A percentile compares a stretch with the other conserved stretches of the same genome.
Evolutionary conservation across 2,113 vertebrate genomes (phyloP).

Genomic region (Arizona elegans): DNA sequence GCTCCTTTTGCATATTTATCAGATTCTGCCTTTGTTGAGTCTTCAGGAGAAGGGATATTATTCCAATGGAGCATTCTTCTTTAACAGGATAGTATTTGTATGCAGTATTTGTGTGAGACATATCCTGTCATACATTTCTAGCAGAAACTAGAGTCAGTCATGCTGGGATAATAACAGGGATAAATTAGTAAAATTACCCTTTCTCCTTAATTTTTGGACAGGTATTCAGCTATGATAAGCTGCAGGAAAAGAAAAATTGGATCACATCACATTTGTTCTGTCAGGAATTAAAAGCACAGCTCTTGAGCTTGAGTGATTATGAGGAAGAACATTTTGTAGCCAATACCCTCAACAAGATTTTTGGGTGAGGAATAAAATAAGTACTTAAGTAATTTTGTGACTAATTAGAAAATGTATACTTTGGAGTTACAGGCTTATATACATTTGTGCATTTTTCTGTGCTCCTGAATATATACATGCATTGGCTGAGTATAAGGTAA

Average conservation of each 20-base stretch:
- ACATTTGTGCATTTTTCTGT: fast-evolving
- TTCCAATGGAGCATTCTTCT: not conserved
- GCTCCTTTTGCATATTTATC: not conserved
- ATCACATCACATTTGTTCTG: conserved; percentile 84
- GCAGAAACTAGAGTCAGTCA: not conserved
- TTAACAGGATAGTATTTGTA: not conserved
- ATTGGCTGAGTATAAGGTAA: not conserved
- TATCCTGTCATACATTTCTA: not conserved
- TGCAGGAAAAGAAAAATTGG: conserved; percentile 87
- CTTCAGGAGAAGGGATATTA: not conserved
- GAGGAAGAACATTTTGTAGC: conserved; percentile 88
- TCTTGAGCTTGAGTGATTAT: conserved; percentile 83
- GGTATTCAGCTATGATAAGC: conserved; percentile 83
- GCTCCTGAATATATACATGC: fast-evolving
- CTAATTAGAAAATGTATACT: not conserved
- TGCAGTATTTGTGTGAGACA: not conserved
- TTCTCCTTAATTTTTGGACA: conserved; percentile 44
- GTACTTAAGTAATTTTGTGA: not conserved
- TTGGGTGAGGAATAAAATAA: conserved; percentile 76
- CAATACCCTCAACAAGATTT: conserved; percentile 85
- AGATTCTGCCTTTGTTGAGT: not conserved
- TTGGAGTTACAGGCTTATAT: not conserved
- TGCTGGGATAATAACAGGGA: not conserved
- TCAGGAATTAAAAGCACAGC: conserved; percentile 80
- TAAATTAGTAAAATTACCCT: not conserved